Base-by-base conservation (phyloP, 1,140 invertebrate species). In the Tribolium castaneum region DNA sequence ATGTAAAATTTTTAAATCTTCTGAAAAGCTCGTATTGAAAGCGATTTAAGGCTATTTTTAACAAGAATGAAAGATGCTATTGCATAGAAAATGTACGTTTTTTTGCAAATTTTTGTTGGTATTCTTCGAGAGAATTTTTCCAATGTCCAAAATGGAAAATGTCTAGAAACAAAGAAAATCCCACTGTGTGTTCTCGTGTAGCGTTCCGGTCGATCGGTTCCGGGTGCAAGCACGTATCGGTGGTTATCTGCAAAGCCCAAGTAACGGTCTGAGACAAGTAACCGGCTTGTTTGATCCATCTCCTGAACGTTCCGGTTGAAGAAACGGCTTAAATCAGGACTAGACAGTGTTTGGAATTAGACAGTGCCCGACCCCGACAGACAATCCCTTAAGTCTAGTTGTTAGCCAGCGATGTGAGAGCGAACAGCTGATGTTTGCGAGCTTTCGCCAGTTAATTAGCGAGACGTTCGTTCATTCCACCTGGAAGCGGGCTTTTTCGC, bases 351-450 rank as follows among this genome's bases (percentile, higher is more conserved):
- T 25, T 10, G 14, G 51, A 52, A 52, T 52, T 52, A 52, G 54
- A 59, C 54, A 59, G 16, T 7, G 19, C 54, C 22, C 52, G 52
- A 59, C 19, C 3, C 54, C 54, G 14, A 14, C 16, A 59, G 54
- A 59, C 16, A 59, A 59, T 59, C 54, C 54, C 19, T 59, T 59
- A 59, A 59, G 54, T 59, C 54, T 59, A 59, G 14, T 59, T 59
- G 54, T 59, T 59, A 56, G 13, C 16, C 52, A 16, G 52, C 13
- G 52, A 56, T 22, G 54, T 59, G 54, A 59, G 54, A 59, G 19
- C 10, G 54, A 59, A 59, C 54, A 59, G 54, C 54, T 59, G 54
- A 59, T 59, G 54, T n/a, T 59, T 22, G 19, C 6, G 54, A 19
- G 54, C 19, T 59, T 59, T 59, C 19, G 14, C 10, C 16, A 9